Conservation (phyloP, 2,113 vertebrate genomes). For the Varanus salvator region DNA sequence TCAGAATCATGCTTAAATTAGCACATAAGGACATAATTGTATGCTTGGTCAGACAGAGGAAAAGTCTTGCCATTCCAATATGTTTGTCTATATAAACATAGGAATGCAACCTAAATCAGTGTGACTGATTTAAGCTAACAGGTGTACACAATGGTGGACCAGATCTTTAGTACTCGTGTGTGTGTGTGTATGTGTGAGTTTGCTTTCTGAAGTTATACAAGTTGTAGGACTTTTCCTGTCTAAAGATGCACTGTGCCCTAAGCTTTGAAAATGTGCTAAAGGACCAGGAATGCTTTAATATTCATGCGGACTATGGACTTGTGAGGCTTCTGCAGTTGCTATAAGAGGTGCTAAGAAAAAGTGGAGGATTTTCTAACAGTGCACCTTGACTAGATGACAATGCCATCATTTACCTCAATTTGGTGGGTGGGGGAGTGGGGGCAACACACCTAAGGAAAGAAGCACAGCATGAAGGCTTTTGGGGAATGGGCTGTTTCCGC, state of each 20-base stretch:
- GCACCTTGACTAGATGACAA: background rate
- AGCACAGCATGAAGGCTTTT: background rate
- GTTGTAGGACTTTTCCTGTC: too few relatives aligned
- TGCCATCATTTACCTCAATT: background rate
- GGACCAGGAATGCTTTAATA: background rate
- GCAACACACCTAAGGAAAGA: background rate
- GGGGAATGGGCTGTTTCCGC: background rate
- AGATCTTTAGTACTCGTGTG: background rate
- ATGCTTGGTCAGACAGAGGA: too few relatives aligned
- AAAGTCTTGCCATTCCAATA: too few relatives aligned
- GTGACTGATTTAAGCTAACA: background rate
- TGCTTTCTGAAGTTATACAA: background rate
- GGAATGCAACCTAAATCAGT: background rate
- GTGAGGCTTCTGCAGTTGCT: background rate
- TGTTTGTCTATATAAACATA: too few relatives aligned
- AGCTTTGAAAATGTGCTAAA: background rate
- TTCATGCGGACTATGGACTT: background rate
- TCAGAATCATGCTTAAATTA: too few relatives aligned
- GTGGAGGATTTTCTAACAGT: background rate
- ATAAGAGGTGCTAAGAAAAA: background rate
- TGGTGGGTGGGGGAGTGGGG: background rate
- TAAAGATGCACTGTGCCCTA: too few relatives aligned
- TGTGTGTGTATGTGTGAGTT: too few relatives aligned
- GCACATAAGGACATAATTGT: too few relatives aligned
- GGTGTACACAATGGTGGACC: background rate